Base-by-base conservation (phyloP, 2,113 vertebrate genomes). In the Abramis brama region DNA sequence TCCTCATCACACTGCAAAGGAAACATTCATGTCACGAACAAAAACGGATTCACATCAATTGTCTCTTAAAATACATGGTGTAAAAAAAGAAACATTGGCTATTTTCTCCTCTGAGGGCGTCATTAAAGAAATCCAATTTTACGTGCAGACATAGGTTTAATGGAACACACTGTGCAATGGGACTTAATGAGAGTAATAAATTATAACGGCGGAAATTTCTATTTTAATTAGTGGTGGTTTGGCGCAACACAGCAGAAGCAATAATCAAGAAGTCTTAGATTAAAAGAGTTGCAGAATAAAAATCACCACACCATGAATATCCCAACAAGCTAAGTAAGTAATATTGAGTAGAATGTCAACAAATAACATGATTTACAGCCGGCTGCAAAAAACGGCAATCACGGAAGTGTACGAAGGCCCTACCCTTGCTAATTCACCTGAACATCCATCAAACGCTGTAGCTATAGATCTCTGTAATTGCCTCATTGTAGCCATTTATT, bases 1-100 rank as follows among this genome's bases (percentile, higher is more conserved):
- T 96, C 90, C 93, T 91, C 95, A 93, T 96, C 96, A 95, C 96
- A 94, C 97, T 98, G 94, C 83, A 94, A 66, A 91, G 88, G 91
- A 52, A 76, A 52, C 5, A 73, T 73, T 90, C 86, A 90, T 80
- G 10, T 3, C 19, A 83, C 57, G 15, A 68, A 73, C 62, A 81
- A 75, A 76, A 50, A 73, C 7, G 13, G 50, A 27, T 19, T 79
- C 77, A 62, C 77, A 79, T 82, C 45, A 33, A 70, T 23, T 6
- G 64, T 36, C 60, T 52, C 80, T 52, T 68, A 70, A 82, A 82
- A 82, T 82, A 68, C 43, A 82, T 30, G 39, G 45, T 55, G 64
- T 57, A 73, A 73, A 73, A 82, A 71, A 73, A 83, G 50, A 73
- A 59, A 57, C 62, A 82, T 70, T 23, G 64, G 62, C 60, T 70